Conservation (phyloP, 2,888 invertebrate species). For the Noctua comes region DNA sequence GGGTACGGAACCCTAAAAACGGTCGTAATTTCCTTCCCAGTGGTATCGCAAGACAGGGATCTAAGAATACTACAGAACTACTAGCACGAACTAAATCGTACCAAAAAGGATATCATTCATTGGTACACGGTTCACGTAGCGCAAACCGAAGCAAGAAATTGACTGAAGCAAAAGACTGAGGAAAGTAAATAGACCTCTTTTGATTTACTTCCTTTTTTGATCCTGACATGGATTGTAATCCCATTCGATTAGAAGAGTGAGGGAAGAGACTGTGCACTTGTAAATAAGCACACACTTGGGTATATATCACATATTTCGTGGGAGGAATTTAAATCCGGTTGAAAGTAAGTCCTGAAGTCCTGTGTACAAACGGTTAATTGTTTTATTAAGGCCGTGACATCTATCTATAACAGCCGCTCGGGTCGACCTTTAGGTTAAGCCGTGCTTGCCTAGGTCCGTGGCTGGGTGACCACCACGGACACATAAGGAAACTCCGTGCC, state of each 20-base stretch:
- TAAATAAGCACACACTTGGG: background rate
- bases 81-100: constrained; percentile 21
- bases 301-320: background rate
- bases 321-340: background rate
- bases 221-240: background rate
- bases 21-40: constrained; percentile 1
- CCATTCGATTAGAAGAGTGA: background rate
- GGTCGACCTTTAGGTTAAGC: background rate
- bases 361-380: background rate
- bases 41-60: constrained; percentile 21
- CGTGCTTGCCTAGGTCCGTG: background rate
- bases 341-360: background rate
- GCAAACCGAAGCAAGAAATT: constrained; percentile 7
- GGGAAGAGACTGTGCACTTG: too few species aligned
- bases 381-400: background rate
- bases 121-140: constrained; percentile 17
- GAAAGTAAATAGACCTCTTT: background rate
- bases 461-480: background rate
- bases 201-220: constrained; percentile 5
- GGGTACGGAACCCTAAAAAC: background rate
- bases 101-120: constrained; percentile 3
- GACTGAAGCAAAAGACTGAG: background rate
- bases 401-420: background rate
- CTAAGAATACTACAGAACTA: constrained; percentile 7
- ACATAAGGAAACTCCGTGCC: too few species aligned